These are phyloP conservation scores for Nothobranchius furzeri DNA, from an alignment of 2,113 vertebrate species.

Conservation along the genomic window DNA sequence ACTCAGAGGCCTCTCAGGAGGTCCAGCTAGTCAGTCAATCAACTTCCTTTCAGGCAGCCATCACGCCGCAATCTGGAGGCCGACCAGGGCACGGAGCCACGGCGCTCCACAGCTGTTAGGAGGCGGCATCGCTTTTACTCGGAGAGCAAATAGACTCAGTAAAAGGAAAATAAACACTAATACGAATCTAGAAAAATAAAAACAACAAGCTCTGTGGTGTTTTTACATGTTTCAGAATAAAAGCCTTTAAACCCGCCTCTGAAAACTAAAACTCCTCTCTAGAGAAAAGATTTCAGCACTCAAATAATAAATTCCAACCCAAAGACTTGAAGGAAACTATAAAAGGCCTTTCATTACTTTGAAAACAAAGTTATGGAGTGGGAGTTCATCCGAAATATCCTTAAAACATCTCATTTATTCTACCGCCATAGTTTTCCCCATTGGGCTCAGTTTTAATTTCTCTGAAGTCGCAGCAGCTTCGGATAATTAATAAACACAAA, in stretches of 20 bases:
- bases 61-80: constrained; percentile 67
- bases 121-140: constrained; percentile 7
- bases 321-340: not conserved
- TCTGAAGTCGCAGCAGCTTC: not conserved
- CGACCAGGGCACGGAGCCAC: constrained; percentile 52
- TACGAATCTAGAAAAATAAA: not conserved
- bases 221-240: too few relatives aligned
- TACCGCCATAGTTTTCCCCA: not conserved
- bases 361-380: not conserved
- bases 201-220: not conserved
- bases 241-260: too few relatives aligned
- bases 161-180: too few relatives aligned
- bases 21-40: constrained; percentile 73
- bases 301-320: not conserved
- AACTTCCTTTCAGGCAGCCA: constrained; percentile 74
- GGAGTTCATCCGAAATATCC: too few relatives aligned
- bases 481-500: not conserved
- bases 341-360: not conserved
- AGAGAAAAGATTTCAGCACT: not conserved
- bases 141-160: too few relatives aligned
- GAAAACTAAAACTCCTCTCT: not conserved
- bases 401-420: too few relatives aligned
- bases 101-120: constrained; percentile 55
- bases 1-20: constrained; percentile 55
- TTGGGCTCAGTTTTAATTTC: not conserved